Evolutionary conservation across 2,113 vertebrate genomes (phyloP), one percentile per base, ranked within the genome.

Genomic region (Phalacrocorax brasilianus): DNA sequence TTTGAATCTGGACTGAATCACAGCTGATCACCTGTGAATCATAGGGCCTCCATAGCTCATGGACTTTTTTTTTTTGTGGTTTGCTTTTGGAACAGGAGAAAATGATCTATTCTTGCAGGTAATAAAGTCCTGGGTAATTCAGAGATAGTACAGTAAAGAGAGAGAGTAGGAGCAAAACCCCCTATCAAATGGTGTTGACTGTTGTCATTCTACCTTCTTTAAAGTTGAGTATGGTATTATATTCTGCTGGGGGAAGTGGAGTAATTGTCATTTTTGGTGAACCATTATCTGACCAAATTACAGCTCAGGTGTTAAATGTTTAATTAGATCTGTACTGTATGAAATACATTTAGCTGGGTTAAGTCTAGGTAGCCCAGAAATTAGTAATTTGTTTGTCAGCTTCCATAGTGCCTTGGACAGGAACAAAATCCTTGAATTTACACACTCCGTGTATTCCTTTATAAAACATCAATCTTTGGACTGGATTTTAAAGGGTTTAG

Each of bases 351-450:
- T 96, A 42, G 47, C 70, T 93, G 66, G 67, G 47, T 65, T 83
- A 89, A 92, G 30, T 26, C 23, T 89, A 53, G 12, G 30, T 73
- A 53, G 65, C 70, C 65, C 11, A 47, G 78, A 93, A 89, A 93
- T 91, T 90, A 88, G 33, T 92, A 80, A 81, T 96, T 95, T 94
- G 45, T 38, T 93, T 95, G 58, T 93, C 93, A 89, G 66, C 63
- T 96, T 96, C 58, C 47, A 68, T 89, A 74, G 85, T 72, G 30
- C 53, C 55, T 27, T 91, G 78, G 74, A 80, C 83, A 90, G 55
- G 92, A 91, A 94, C 67, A 92, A 79, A 95, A 23, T 76, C 73
- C 8, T 40, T n/a, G 76, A 83, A 58, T 87, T 92, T 58, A 33
- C 40, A 77, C 53, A 93, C 67, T 47, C 17, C 91, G 9, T 89